Evolutionary conservation across 92 coral and sea anemone genomes (phyloP).

Genomic region (Isaurus tuberculatus): DNA sequence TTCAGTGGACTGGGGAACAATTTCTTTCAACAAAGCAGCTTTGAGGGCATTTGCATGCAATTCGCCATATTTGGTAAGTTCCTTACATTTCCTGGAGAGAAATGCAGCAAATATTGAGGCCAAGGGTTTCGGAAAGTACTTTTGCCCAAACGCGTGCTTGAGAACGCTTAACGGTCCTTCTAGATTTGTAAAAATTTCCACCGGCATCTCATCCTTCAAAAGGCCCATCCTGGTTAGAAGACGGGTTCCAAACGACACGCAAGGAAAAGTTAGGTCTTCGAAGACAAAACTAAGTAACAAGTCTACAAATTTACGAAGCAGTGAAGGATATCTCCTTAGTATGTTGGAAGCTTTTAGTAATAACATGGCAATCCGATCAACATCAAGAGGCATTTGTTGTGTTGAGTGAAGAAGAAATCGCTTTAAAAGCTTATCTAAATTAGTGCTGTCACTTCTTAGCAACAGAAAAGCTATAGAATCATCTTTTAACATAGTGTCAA

Average conservation of each 20-base stretch:
- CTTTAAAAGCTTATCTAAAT: slow-evolving; percentile 23
- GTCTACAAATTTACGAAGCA: slow-evolving; percentile 55
- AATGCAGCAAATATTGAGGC: slow-evolving; percentile 85
- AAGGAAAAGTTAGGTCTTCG: slow-evolving; percentile 26
- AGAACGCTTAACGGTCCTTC: slow-evolving; percentile 78
- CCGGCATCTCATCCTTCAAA: slow-evolving; percentile 66
- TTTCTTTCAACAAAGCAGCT: slow-evolving; percentile 73
- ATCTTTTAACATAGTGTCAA: neutral
- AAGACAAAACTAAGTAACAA: slow-evolving; percentile 54
- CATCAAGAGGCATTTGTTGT: slow-evolving; percentile 37
- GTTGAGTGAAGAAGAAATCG: slow-evolving; percentile 8
- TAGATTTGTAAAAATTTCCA: slow-evolving; percentile 43
- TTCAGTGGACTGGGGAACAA: slow-evolving; percentile 57
- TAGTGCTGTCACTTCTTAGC: neutral
- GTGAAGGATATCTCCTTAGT: slow-evolving; percentile 16
- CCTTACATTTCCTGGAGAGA: slow-evolving; percentile 70
- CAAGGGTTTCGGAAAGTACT: slow-evolving; percentile 85
- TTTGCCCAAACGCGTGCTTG: slow-evolving; percentile 61
- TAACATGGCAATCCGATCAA: slow-evolving; percentile 60
- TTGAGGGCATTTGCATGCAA: slow-evolving; percentile 63
- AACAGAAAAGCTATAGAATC: neutral
- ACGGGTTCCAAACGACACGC: slow-evolving; percentile 56
- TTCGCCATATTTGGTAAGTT: slow-evolving; percentile 40
- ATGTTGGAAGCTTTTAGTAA: slow-evolving; percentile 58
- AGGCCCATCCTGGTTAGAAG: slow-evolving; percentile 82